Base-by-base conservation (phyloP, 2,888 invertebrate species). In the Scaptodrosophila latifasciaeformis region DNA sequence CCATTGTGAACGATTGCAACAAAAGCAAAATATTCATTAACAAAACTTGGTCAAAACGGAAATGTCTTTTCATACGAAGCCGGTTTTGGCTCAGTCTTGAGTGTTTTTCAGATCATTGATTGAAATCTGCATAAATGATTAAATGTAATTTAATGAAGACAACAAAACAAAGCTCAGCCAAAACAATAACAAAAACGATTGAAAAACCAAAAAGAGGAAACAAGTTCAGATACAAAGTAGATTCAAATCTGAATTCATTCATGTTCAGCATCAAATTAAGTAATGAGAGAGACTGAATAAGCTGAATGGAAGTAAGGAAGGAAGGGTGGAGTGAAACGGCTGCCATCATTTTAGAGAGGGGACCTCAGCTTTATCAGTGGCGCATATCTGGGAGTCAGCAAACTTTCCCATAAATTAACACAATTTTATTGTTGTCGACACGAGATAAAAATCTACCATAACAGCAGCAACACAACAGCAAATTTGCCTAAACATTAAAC, bases 381-480 rank as follows among this genome's bases (percentile, higher is more conserved):
- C 59, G 27, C 30, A 37, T 50, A 57, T 50, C 45, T 35, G 19
- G 13, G 3, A 35, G 24, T 17, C 30, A 44, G 37, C 27, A 45
- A 40, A 58, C 64, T 72, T 62, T 70, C 63, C 66, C 67, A 79
- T 78, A 79, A 81, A 78, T 81, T 76, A 81, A 72, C 69, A 71
- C 66, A 76, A 70, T 76, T 77, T 77, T 78, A 77, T 81, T 78
- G 76, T 72, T 79, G 75, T 76, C 74, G 77, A 79, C 76, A 78
- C 69, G 67, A 78, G 76, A 77, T 75, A 56, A 56, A 65, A 60
- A 77, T 80, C 80, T 54, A 67, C 60, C 51, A n/a, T n/a, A n/a
- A n/a, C n/a, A n/a, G n/a, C n/a, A n/a, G n/a, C n/a, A n/a, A n/a
- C n/a, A n/a, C n/a, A n/a, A n/a, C n/a, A n/a, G 48, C 46, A 79